These are phyloP conservation scores for Nasonia longicornis DNA, from an alignment of 1,140 invertebrate genomes.

Conservation along the genomic window DNA sequence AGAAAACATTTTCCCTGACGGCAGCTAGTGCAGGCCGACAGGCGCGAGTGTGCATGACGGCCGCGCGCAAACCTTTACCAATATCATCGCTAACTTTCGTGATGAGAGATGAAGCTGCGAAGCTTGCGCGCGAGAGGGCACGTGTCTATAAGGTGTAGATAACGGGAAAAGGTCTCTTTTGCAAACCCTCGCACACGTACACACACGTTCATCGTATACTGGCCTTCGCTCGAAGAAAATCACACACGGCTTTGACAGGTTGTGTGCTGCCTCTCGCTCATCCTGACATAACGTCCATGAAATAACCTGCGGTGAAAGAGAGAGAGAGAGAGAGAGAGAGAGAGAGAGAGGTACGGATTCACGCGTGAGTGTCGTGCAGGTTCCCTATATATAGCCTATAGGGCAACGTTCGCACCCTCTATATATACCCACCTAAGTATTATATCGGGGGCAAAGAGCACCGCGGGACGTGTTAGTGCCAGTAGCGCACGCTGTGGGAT, in stretches of 20 bases:
- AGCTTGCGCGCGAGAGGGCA: not conserved
- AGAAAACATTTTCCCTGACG: conserved; percentile 33
- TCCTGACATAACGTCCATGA: not conserved
- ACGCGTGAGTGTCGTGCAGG: not conserved
- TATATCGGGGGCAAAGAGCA: not conserved
- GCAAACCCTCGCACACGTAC: no score
- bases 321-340: not conserved
- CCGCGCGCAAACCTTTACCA: conserved; percentile 33
- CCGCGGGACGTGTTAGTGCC: not conserved
- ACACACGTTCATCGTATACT: not conserved
- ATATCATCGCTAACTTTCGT: conserved; percentile 28
- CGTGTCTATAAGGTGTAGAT: not conserved
- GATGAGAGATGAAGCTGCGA: not conserved
- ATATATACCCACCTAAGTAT: not conserved
- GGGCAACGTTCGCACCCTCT: not conserved
- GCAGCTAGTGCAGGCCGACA: conserved; percentile 17
- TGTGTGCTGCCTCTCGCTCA: not conserved
- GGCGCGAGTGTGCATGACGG: conserved; percentile 30
- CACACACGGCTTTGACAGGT: not conserved
- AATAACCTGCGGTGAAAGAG: not conserved
- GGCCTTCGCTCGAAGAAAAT: not conserved
- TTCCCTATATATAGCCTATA: not conserved
- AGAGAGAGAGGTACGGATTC: not conserved
- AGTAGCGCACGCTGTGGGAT: not conserved
- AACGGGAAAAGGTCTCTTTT: not conserved